These are phyloP conservation scores for Tricholauxania praeusta DNA, from an alignment of 2,888 invertebrate species.

Conservation along the genomic window DNA sequence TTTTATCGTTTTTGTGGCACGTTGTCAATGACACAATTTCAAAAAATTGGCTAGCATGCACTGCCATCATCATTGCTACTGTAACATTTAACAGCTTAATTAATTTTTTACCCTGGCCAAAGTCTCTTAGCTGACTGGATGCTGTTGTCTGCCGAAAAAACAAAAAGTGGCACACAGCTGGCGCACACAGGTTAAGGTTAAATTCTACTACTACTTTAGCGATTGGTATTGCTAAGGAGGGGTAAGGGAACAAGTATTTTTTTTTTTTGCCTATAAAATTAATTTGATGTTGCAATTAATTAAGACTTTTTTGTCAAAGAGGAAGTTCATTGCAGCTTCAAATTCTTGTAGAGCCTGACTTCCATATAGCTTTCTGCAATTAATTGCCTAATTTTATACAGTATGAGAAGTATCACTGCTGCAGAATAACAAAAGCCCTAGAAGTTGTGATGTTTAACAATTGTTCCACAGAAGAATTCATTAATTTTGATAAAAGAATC, in stretches of 20 bases:
- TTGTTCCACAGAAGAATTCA: not conserved
- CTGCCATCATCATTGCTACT: not conserved
- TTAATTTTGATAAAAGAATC: too few relatives aligned
- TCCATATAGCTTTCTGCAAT: not conserved
- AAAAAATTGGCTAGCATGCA: too few relatives aligned
- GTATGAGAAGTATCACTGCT: not conserved
- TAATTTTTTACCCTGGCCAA: slow-evolving; percentile 10
- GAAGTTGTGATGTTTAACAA: not conserved
- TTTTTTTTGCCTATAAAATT: slow-evolving; percentile 1
- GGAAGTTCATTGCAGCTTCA: too few relatives aligned
- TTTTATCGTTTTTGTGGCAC: slow-evolving; percentile 22
- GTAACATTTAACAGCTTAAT: slow-evolving; percentile 12
- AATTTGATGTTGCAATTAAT: slow-evolving; percentile 15
- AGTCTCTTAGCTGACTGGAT: too few relatives aligned
- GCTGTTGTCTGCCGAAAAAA: not conserved
- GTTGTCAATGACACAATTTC: slow-evolving; percentile 23
- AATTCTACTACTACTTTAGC: not conserved
- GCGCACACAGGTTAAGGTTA: not conserved
- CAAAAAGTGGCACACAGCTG: slow-evolving; percentile 11
- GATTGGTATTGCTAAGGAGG: too few relatives aligned
- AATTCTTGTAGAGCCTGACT: too few relatives aligned
- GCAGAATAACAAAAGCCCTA: not conserved
- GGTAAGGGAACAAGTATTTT: not conserved
- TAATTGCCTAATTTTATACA: not conserved
- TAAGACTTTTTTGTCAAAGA: not conserved